Percentiles rank a stretch among this genome's conserved stretches.
phyloP scores from a whole-genome alignment of 2,888 invertebrate species.

The Tanypteryx hageni region DNA sequence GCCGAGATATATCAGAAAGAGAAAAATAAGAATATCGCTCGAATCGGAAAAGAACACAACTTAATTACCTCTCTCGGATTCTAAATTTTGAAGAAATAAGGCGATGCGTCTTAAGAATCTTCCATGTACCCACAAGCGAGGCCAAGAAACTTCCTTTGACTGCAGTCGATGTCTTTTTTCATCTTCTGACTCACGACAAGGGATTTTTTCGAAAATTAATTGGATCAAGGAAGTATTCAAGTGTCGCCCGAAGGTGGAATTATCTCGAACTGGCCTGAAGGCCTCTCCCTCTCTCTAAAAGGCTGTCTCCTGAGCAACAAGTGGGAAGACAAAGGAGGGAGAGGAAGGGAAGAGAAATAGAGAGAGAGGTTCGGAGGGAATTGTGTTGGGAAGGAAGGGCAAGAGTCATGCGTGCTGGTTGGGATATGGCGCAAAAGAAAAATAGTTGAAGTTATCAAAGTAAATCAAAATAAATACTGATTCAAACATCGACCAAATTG shows the following conservation, averaged over 20 bases:
- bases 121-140: no score
- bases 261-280: neutral
- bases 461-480: no score
- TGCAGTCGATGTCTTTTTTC: neutral
- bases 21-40: no score
- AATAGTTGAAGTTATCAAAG: no score
- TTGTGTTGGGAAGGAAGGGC: neutral
- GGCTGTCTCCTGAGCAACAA: neutral
- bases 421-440: neutral
- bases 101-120: no score
- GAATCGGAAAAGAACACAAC: no score
- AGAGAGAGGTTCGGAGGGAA: neutral
- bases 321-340: slow-evolving; percentile 13
- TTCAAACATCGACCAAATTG: no score
- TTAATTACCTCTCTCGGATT: no score
- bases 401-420: neutral
- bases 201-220: neutral
- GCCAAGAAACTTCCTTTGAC: neutral
- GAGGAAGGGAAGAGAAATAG: neutral
- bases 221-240: neutral
- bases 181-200: neutral
- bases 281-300: neutral
- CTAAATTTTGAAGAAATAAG: no score
- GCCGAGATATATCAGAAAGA: no score
- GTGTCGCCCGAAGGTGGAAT: neutral